Percentiles rank a stretch among this genome's conserved stretches.
Conservation (phyloP, 2,113 vertebrate species). For the Oryzias javanicus region DNA sequence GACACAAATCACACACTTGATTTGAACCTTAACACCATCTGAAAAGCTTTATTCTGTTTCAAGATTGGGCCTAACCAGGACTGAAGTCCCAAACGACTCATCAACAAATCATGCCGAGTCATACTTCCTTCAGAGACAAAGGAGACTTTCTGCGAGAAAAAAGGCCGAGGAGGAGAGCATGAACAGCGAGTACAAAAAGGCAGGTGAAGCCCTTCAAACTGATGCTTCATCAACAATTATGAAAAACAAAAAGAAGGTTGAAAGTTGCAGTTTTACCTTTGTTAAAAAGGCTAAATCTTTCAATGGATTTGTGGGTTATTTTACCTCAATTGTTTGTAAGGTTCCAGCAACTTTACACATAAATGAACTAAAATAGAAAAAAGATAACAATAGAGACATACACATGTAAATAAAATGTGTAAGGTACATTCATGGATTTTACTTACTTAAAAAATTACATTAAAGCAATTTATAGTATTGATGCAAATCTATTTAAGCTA, state of each 20-base stretch:
- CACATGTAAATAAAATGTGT: too few species aligned
- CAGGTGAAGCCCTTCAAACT: constrained; percentile 32
- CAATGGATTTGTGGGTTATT: not conserved
- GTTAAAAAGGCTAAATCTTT: too few species aligned
- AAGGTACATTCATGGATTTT: too few species aligned
- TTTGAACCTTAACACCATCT: not conserved
- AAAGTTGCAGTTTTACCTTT: too few species aligned
- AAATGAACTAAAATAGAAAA: too few species aligned
- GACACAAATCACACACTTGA: not conserved
- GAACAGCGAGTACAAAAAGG: constrained; percentile 87
- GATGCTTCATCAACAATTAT: not conserved
- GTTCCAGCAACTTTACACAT: not conserved
- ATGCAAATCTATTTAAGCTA: too few species aligned
- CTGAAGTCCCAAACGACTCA: constrained; percentile 73
- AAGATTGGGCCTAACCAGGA: constrained; percentile 78
- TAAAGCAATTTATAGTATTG: too few species aligned
- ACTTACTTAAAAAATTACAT: too few species aligned
- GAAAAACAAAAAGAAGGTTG: not conserved
- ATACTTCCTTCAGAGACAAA: constrained; percentile 80
- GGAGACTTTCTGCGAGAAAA: constrained; percentile 80
- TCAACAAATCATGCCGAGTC: constrained; percentile 77
- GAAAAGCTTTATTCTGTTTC: not conserved
- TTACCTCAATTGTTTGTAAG: not conserved
- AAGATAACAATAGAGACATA: too few species aligned
- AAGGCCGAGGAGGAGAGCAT: constrained; percentile 78